Evolutionary conservation across 92 coral and sea anemone species (phyloP).

Genomic region (Zoanthus sansibaricus): DNA sequence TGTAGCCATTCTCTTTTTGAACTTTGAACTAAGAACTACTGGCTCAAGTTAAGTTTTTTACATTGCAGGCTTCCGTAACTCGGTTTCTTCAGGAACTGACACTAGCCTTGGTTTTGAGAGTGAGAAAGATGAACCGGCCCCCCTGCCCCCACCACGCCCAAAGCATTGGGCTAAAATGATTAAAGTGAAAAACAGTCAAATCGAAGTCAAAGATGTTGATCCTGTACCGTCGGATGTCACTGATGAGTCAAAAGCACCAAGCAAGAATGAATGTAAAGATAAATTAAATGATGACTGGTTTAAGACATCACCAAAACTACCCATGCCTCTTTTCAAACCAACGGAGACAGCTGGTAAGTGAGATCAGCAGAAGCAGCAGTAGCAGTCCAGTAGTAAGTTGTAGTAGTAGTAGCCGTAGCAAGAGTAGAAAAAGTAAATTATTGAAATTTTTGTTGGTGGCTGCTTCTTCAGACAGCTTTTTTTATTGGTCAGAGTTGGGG

Average conservation of each 20-base stretch:
- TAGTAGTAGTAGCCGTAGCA: too few relatives aligned
- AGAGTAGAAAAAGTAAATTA: too few relatives aligned
- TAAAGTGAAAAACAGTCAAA: constrained; percentile 67
- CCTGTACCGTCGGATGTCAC: constrained; percentile 31
- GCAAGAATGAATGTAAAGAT: constrained; percentile 41
- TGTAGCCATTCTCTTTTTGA: too few relatives aligned
- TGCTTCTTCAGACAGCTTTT: too few relatives aligned
- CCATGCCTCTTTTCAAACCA: constrained; percentile 79
- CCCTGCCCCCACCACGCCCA: constrained; percentile 99
- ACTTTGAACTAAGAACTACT: not conserved
- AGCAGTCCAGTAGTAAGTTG: too few relatives aligned
- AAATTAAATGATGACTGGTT: constrained; percentile 78
- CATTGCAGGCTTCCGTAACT: constrained; percentile 68
- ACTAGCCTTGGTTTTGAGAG: constrained; percentile 82
- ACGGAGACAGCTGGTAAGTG: constrained; percentile 75
- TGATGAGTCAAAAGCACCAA: constrained; percentile 36
- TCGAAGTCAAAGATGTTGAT: constrained; percentile 45
- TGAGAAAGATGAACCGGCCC: constrained; percentile 72
- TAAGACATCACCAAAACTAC: constrained; percentile 79
- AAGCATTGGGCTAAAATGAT: constrained; percentile 92
- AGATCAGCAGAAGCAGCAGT: too few relatives aligned
- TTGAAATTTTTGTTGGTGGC: too few relatives aligned
- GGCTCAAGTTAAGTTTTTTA: not conserved
- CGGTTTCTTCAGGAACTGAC: constrained; percentile 86
- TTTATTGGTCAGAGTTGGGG: too few relatives aligned